These are phyloP conservation scores for Eupeodes luniger DNA, from an alignment of 2,888 invertebrate species.

Conservation along the genomic window DNA sequence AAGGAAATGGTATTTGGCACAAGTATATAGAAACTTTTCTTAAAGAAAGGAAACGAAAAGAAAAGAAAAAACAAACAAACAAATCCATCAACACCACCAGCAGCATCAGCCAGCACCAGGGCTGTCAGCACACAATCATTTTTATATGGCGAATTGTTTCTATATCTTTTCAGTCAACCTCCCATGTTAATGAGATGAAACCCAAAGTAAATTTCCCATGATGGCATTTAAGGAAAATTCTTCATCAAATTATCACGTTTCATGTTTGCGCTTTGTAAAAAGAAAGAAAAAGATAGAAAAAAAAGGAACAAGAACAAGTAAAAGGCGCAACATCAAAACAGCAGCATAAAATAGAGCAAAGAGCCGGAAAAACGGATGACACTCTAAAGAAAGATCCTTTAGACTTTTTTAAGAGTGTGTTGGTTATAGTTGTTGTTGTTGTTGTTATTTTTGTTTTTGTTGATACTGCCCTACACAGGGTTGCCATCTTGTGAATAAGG, in stretches of 20 bases:
- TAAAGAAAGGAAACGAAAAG: not conserved
- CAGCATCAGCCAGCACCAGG: conserved; percentile 55
- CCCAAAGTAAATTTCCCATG: conserved; percentile 66
- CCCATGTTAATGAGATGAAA: conserved; percentile 66
- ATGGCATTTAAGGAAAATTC: conserved; percentile 71
- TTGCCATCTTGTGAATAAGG: no score
- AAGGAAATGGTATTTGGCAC: not conserved
- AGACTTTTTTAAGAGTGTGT: conserved; percentile 15
- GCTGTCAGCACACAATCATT: conserved; percentile 56
- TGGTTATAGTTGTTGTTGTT: conserved; percentile 48
- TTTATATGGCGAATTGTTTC: conserved; percentile 51
- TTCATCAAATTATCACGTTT: conserved; percentile 72
- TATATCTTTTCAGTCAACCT: conserved; percentile 59
- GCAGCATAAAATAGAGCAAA: conserved; percentile 39
- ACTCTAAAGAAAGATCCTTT: conserved; percentile 50
- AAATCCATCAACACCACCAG: conserved; percentile 59
- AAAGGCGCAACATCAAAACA: conserved; percentile 19
- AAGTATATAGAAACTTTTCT: conserved; percentile 7
- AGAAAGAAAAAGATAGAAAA: not conserved
- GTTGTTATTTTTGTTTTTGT: not conserved
- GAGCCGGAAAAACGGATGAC: conserved; percentile 44
- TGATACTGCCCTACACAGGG: no score
- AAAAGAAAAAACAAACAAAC: conserved; percentile 37
- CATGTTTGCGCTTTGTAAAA: conserved; percentile 60
- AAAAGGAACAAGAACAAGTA: not conserved